These are phyloP conservation scores for Lepus americanus DNA, from an alignment of 2,113 vertebrate species.

Conservation along the genomic window DNA sequence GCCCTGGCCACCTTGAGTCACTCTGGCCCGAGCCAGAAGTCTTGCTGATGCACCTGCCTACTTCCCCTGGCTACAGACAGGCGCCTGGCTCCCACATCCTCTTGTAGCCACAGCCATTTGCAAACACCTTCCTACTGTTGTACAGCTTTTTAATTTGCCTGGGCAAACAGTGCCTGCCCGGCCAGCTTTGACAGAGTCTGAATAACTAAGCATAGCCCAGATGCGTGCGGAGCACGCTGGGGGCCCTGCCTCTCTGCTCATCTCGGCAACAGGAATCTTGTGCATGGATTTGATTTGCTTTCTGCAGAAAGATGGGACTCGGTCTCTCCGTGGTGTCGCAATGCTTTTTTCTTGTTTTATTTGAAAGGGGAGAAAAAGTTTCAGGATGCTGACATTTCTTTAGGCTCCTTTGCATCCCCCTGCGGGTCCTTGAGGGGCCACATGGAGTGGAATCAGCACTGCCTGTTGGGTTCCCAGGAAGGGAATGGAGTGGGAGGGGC, in stretches of 20 bases:
- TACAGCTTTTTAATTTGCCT: background rate
- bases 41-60: background rate
- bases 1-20: background rate
- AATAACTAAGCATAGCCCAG: background rate
- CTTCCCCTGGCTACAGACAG: background rate
- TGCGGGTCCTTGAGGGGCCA: background rate
- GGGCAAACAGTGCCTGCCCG: background rate
- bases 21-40: background rate
- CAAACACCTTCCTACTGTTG: background rate
- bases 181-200: background rate
- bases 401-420: background rate
- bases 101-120: background rate
- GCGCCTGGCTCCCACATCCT: background rate
- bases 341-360: background rate
- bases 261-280: background rate
- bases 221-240: accelerated
- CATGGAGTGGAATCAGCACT: background rate
- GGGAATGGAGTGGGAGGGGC: background rate
- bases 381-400: background rate
- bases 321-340: background rate
- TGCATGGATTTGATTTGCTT: background rate
- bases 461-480: background rate
- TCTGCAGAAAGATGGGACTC: background rate
- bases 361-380: background rate
- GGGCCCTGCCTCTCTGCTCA: background rate